Percentiles rank a stretch among this genome's conserved stretches.
These are phyloP conservation scores for Lasioglossum calceatum DNA, from an alignment of 2,888 invertebrate species.

Conservation along the genomic window DNA sequence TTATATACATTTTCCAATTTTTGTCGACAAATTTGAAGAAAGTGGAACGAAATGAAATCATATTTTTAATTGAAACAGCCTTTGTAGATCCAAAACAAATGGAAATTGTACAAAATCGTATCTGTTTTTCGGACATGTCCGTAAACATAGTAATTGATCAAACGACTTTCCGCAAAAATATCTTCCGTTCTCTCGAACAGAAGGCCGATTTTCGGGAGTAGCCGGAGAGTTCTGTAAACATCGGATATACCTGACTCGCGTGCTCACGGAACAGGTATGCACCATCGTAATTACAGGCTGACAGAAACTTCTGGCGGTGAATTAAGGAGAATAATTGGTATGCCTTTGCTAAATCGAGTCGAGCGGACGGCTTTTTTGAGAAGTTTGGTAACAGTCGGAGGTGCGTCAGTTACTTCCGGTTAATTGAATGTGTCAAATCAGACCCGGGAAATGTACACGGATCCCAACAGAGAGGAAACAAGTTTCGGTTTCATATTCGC, in stretches of 20 bases:
- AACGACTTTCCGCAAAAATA: background rate
- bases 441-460: background rate
- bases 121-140: too few relatives aligned
- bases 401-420: background rate
- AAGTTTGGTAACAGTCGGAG: constrained; percentile 32
- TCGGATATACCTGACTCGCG: constrained; percentile 46
- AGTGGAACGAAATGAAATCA: too few relatives aligned
- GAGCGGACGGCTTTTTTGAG: background rate
- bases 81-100: too few relatives aligned
- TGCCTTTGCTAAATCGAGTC: constrained; percentile 36
- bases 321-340: constrained; percentile 60
- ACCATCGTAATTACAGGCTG: constrained; percentile 66
- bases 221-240: constrained; percentile 49
- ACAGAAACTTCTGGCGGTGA: constrained; percentile 54
- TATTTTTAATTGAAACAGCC: too few relatives aligned
- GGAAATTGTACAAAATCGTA: too few relatives aligned
- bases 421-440: constrained; percentile 4
- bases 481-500: background rate
- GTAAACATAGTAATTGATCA: background rate
- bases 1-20: too few relatives aligned
- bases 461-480: background rate
- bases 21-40: too few relatives aligned
- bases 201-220: constrained; percentile 29
- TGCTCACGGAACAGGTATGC: constrained; percentile 50
- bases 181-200: background rate